Evolutionary conservation across 2,797 vertebrate species (phyloP).

Genomic region (Vespertilio murinus): DNA sequence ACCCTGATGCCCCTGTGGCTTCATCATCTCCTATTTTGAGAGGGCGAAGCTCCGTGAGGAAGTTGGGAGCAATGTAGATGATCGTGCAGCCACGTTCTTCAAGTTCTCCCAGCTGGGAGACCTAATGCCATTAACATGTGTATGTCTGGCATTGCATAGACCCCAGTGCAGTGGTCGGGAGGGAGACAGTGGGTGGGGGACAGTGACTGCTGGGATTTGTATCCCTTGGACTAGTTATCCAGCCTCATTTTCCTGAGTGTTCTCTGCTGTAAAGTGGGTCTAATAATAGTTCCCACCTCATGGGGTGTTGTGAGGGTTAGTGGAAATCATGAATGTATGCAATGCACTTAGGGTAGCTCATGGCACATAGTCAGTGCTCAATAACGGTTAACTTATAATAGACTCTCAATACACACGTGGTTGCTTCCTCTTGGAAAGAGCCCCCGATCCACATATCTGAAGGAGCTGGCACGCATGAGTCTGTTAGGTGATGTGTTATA

Average conservation of each 20-base stretch:
- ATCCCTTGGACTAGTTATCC: not conserved
- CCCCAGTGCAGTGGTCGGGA: not conserved
- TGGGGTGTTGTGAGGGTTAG: not conserved
- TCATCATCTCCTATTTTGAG: constrained; percentile 68
- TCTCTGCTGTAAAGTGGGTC: not conserved
- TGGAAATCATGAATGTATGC: not conserved
- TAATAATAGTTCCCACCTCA: not conserved
- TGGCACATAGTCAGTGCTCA: not conserved
- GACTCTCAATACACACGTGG: not conserved
- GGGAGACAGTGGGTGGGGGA: not conserved
- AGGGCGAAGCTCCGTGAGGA: constrained; percentile 56
- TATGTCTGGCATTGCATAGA: not conserved
- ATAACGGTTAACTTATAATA: not conserved
- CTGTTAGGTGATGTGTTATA: constrained; percentile 32
- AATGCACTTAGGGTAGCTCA: not conserved
- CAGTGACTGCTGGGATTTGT: not conserved
- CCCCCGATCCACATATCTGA: not conserved
- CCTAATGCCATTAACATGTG: not conserved
- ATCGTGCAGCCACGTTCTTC: not conserved
- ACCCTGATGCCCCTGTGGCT: not conserved
- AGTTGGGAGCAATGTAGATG: not conserved
- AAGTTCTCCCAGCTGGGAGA: not conserved
- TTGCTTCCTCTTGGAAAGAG: constrained; percentile 17
- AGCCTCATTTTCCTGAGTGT: not conserved
- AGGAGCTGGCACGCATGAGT: not conserved